Conservation (phyloP, 2,113 vertebrate genomes). For the Podiceps cristatus region DNA sequence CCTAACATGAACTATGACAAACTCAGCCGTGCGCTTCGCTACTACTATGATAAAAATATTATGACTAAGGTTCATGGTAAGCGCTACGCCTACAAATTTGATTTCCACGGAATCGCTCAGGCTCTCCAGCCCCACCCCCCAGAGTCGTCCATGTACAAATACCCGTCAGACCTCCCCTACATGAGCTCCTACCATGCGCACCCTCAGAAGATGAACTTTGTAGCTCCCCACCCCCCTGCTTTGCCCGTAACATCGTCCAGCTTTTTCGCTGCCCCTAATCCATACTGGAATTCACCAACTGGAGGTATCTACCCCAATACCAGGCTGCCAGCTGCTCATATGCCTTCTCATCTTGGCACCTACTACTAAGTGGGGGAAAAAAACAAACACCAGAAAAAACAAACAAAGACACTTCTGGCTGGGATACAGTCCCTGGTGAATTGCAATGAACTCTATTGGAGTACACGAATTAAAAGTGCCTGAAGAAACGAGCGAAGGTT, state of each 20-base stretch:
- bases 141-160: constrained; percentile 88
- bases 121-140: constrained; percentile 90
- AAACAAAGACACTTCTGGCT: constrained; percentile 31
- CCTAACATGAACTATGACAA: constrained; percentile 95
- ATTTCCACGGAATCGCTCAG: constrained; percentile 92
- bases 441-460: constrained; percentile 58
- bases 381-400: background rate
- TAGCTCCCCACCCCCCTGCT: constrained; percentile 84
- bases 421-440: background rate
- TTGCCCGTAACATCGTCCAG: constrained; percentile 87
- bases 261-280: constrained; percentile 85
- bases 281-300: constrained; percentile 90
- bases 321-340: constrained; percentile 85
- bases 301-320: constrained; percentile 86
- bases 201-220: constrained; percentile 92
- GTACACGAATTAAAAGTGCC: constrained; percentile 74
- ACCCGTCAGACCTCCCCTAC: constrained; percentile 88
- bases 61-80: constrained; percentile 94
- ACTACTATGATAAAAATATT: constrained; percentile 94
- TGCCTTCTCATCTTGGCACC: constrained; percentile 89
- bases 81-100: constrained; percentile 91
- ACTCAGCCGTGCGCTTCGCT: constrained; percentile 89
- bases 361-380: constrained; percentile 81
- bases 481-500: constrained; percentile 53
- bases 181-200: constrained; percentile 89